Percentiles rank a stretch among this genome's conserved stretches.
phyloP scores from a whole-genome alignment of 2,113 vertebrate genomes.

The Channa maculata region DNA sequence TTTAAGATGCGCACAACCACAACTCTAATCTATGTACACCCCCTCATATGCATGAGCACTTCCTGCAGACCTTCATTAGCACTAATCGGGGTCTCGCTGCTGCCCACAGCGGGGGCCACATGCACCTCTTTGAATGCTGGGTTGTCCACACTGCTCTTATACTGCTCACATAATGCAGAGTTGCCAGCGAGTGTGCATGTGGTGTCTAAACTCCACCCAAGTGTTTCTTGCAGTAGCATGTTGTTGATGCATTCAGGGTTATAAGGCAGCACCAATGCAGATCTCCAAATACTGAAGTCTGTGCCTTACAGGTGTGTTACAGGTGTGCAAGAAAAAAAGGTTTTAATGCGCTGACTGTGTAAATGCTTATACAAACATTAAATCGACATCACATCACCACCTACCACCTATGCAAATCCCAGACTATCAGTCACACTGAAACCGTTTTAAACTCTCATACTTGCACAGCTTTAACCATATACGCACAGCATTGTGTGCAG shows the following conservation, averaged over 20 bases:
- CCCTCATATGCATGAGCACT: constrained; percentile 24
- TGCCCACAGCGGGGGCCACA: constrained; percentile 41
- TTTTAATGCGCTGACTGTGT: no score
- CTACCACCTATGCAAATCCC: neutral
- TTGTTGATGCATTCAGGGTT: no score
- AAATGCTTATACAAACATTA: no score
- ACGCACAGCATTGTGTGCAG: no score
- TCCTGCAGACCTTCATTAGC: constrained; percentile 65
- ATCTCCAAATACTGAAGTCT: no score
- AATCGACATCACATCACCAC: neutral
- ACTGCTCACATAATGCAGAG: constrained; percentile 18
- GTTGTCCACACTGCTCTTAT: constrained; percentile 1
- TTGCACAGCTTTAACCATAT: no score
- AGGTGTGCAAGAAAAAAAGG: no score
- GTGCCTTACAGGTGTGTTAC: no score
- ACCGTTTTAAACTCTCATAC: no score
- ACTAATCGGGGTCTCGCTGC: constrained; percentile 60
- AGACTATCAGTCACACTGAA: neutral
- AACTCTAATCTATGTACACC: constrained; percentile 45
- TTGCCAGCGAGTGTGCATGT: neutral
- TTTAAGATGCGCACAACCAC: constrained; percentile 7
- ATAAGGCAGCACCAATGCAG: no score
- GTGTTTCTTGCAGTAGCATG: neutral
- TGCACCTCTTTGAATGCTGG: constrained; percentile 19
- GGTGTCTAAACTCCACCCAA: no score